A percentile compares a stretch with the other conserved stretches of the same genome.
Conservation (phyloP, 2,888 invertebrate species). For the Apomyelois bistriatella region DNA sequence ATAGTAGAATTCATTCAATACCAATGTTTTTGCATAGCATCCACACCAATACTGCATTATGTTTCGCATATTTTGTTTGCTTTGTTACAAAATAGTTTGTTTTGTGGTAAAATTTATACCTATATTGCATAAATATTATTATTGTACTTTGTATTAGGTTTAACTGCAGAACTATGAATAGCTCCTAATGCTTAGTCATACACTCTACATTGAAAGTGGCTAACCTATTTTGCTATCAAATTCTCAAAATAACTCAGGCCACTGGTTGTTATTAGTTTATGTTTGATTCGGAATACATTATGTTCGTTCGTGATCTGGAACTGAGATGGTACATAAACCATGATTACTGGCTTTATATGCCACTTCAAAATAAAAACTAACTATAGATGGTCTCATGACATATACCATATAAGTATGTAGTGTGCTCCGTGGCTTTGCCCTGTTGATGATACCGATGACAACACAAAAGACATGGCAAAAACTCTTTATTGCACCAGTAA, state of each 20-base stretch:
- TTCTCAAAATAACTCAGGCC: slow-evolving; percentile 6
- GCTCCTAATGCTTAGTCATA: slow-evolving; percentile 3
- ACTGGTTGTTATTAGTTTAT: neutral
- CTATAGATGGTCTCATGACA: too few relatives aligned
- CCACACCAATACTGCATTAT: neutral
- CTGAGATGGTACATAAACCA: too few relatives aligned
- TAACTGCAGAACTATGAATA: slow-evolving; percentile 5
- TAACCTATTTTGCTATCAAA: slow-evolving; percentile 5
- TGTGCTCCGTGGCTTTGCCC: too few relatives aligned
- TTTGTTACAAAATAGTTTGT: neutral
- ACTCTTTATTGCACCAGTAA: too few relatives aligned
- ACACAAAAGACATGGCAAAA: too few relatives aligned
- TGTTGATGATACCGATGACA: too few relatives aligned
- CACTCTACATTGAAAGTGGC: slow-evolving; percentile 2
- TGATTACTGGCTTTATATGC: too few relatives aligned
- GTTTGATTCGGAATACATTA: slow-evolving; percentile 1
- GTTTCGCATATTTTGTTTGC: slow-evolving; percentile 7
- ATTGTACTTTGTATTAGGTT: neutral
- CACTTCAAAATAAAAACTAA: too few relatives aligned
- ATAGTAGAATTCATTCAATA: too few relatives aligned
- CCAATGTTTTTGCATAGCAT: too few relatives aligned
- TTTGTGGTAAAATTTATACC: neutral
- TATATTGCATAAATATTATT: neutral
- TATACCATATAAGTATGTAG: too few relatives aligned
- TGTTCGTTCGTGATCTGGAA: neutral